phyloP scores from a whole-genome alignment of 2,797 vertebrate genomes.

The Schizopygopsis malacanthus region DNA sequence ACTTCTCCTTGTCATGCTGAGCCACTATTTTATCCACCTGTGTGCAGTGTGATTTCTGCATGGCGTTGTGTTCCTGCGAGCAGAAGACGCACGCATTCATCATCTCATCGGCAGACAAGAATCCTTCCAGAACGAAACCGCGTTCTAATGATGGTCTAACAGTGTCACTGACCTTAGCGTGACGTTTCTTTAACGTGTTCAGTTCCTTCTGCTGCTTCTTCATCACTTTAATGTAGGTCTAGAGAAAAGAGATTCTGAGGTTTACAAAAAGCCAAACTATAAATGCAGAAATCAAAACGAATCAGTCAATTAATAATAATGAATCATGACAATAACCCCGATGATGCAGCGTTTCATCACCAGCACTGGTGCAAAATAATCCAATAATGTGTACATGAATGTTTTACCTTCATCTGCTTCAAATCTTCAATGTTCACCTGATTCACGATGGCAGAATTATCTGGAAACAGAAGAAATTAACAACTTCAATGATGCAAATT shows the following conservation, averaged over 20 bases:
- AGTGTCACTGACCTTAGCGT: conserved; percentile 85
- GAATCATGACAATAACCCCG: not conserved
- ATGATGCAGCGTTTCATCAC: not conserved
- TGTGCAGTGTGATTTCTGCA: conserved; percentile 96
- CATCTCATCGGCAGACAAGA: not conserved
- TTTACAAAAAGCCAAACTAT: not conserved
- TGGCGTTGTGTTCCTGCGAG: conserved; percentile 86
- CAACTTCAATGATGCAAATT: not conserved
- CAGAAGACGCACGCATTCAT: not conserved
- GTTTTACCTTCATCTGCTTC: conserved; percentile 96
- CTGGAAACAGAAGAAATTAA: conserved; percentile 19
- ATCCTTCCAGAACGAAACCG: not conserved
- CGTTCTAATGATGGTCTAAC: not conserved
- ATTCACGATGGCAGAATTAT: conserved; percentile 82
- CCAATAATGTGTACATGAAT: not conserved
- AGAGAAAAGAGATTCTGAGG: conserved; percentile 52
- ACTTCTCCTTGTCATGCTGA: conserved; percentile 94
- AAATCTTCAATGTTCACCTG: conserved; percentile 96
- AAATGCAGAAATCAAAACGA: not conserved
- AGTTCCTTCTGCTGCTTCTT: conserved; percentile 99
- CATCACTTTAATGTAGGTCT: conserved; percentile 94
- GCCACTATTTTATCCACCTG: conserved; percentile 97
- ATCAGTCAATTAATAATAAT: not conserved
- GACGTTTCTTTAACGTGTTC: conserved; percentile 93
- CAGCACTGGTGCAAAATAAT: not conserved